phyloP scores from a whole-genome alignment of 2,888 invertebrate species.

The Pristionchus arcanus region DNA sequence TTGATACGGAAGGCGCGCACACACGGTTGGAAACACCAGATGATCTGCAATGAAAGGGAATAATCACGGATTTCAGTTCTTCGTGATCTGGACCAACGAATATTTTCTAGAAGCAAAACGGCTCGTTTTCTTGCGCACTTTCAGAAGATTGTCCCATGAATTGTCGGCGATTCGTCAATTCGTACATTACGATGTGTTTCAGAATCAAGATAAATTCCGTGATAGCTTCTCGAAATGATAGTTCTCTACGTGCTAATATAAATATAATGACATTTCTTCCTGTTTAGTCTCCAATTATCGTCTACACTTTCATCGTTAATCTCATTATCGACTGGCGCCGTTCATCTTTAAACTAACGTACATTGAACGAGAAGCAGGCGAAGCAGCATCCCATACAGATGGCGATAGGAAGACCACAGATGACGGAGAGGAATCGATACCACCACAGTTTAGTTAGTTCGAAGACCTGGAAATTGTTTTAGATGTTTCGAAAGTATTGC shows the following conservation, averaged over 20 bases:
- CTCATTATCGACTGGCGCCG: too few relatives aligned
- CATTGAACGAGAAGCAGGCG: slow-evolving; percentile 62
- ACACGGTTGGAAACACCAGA: slow-evolving; percentile 51
- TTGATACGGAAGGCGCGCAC: slow-evolving; percentile 38
- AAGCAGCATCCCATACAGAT: slow-evolving; percentile 63
- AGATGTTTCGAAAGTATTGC: too few relatives aligned
- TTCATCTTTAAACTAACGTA: not conserved
- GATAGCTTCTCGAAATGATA: not conserved
- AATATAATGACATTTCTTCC: not conserved
- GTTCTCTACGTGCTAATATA: not conserved
- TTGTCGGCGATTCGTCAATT: too few relatives aligned
- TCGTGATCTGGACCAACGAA: too few relatives aligned
- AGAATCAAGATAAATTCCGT: not conserved
- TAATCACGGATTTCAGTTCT: not conserved
- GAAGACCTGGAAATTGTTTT: slow-evolving; percentile 60
- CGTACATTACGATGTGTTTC: too few relatives aligned
- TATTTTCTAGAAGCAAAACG: too few relatives aligned
- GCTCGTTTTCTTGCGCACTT: too few relatives aligned
- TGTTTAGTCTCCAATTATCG: too few relatives aligned
- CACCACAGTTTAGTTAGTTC: slow-evolving; percentile 64
- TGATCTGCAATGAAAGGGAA: slow-evolving; percentile 9
- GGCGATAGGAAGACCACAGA: slow-evolving; percentile 65
- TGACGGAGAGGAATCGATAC: slow-evolving; percentile 64
- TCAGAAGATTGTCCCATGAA: too few relatives aligned
- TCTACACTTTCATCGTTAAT: too few relatives aligned